Percentiles rank a stretch among this genome's conserved stretches.
phyloP scores from a whole-genome alignment of 2,888 invertebrate genomes.

The Rhagophthalmus giganteus region DNA sequence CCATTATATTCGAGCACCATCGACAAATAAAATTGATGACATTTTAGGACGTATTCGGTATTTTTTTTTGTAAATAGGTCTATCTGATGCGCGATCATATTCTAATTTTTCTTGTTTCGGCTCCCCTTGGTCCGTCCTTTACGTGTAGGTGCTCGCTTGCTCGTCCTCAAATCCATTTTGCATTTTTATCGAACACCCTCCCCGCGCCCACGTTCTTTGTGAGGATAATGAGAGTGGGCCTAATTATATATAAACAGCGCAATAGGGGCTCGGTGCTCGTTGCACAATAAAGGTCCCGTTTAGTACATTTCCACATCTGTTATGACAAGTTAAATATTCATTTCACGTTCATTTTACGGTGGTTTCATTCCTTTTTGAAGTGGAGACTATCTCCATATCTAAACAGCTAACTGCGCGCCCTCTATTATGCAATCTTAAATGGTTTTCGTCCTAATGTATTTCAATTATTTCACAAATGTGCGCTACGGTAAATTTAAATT shows the following conservation, averaged over 20 bases:
- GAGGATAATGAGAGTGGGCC: conserved; percentile 25
- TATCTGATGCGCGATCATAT: no score
- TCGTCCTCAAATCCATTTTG: conserved; percentile 19
- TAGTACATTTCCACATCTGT: conserved; percentile 46
- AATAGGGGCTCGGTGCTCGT: conserved; percentile 40
- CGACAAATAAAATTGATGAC: no score
- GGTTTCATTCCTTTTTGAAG: conserved; percentile 46
- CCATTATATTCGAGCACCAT: no score
- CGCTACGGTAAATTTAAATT: conserved; percentile 29
- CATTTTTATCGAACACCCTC: conserved; percentile 16
- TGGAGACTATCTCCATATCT: conserved; percentile 39
- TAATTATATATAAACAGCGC: conserved; percentile 33
- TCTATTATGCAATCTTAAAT: conserved; percentile 31
- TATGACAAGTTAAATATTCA: conserved; percentile 50
- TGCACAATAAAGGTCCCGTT: conserved; percentile 42
- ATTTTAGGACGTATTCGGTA: no score
- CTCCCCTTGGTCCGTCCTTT: no score
- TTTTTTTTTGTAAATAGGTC: no score
- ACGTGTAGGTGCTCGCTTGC: no score
- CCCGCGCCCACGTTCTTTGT: conserved; percentile 18
- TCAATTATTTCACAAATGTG: conserved; percentile 32
- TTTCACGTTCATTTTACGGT: conserved; percentile 42
- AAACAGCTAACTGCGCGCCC: conserved; percentile 33
- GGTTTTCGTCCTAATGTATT: conserved; percentile 33
- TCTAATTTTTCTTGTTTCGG: no score